A percentile compares a stretch with the other conserved stretches of the same genome.
Evolutionary conservation across 2,797 vertebrate species (phyloP).

Genomic region (Alosa sapidissima): DNA sequence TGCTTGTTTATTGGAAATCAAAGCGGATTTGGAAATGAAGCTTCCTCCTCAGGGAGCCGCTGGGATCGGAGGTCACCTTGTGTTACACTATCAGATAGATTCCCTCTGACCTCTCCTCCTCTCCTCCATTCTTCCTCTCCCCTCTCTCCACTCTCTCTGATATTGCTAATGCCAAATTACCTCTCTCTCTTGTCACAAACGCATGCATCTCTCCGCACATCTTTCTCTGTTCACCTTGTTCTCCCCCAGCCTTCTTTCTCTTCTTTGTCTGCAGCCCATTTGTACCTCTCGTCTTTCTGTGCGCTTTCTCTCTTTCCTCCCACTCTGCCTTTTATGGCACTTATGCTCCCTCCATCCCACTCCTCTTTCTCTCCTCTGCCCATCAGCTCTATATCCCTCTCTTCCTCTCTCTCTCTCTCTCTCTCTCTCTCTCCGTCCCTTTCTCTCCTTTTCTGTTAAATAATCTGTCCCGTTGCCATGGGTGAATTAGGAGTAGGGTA

Average conservation of each 20-base stretch:
- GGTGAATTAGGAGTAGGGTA: not conserved
- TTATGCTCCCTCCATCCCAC: not conserved
- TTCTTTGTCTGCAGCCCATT: not conserved
- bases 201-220: not conserved
- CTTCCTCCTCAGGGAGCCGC: constrained; percentile 58
- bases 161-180: not conserved
- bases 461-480: not conserved
- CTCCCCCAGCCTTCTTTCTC: not conserved
- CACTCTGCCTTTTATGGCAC: not conserved
- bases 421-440: not conserved
- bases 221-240: not conserved
- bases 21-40: constrained; percentile 74
- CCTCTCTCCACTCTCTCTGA: not conserved
- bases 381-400: not conserved
- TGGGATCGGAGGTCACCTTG: constrained; percentile 68
- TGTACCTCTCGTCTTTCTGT: not conserved
- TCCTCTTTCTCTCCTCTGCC: not conserved
- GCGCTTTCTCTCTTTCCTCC: not conserved
- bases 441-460: not conserved
- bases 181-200: not conserved
- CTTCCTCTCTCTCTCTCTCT: not conserved
- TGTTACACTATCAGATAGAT: constrained; percentile 56
- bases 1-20: constrained; percentile 80
- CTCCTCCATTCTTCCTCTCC: not conserved
- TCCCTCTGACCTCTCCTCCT: constrained; percentile 23